A percentile compares a stretch with the other conserved stretches of the same genome.
phyloP scores from a whole-genome alignment of 2,113 vertebrate genomes.

The Isurus oxyrinchus region DNA sequence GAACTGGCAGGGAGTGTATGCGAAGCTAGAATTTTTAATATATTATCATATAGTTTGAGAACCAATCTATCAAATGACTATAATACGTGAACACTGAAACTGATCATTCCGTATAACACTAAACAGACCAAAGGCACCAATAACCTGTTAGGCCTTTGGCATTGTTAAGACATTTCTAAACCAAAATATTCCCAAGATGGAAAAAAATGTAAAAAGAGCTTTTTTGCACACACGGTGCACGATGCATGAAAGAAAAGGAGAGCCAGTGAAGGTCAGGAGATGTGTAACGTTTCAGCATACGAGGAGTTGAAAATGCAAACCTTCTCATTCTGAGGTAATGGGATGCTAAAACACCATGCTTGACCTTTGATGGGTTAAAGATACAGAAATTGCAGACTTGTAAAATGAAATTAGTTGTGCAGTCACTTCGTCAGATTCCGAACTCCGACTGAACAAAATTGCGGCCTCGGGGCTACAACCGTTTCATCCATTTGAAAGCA shows the following conservation, averaged over 20 bases:
- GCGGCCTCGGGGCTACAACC: neutral
- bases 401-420: slow-evolving; percentile 9
- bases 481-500: slow-evolving; percentile 26
- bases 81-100: neutral
- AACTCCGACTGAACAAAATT: neutral
- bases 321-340: neutral
- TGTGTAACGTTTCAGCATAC: neutral
- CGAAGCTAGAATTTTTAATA: neutral
- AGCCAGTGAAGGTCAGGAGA: neutral
- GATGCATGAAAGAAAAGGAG: neutral
- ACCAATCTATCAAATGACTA: neutral
- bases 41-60: neutral
- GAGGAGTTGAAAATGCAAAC: neutral
- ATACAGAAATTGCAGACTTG: slow-evolving; percentile 19
- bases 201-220: neutral
- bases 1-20: neutral
- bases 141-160: neutral
- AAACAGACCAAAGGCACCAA: neutral
- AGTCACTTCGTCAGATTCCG: neutral
- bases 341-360: neutral
- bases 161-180: neutral
- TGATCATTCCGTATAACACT: neutral
- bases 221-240: neutral
- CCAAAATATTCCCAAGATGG: neutral
- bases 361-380: slow-evolving; percentile 30